Percentiles rank a stretch among this genome's conserved stretches.
Evolutionary conservation across 2,113 vertebrate species (phyloP).

Genomic region (Tauraco erythrolophus): DNA sequence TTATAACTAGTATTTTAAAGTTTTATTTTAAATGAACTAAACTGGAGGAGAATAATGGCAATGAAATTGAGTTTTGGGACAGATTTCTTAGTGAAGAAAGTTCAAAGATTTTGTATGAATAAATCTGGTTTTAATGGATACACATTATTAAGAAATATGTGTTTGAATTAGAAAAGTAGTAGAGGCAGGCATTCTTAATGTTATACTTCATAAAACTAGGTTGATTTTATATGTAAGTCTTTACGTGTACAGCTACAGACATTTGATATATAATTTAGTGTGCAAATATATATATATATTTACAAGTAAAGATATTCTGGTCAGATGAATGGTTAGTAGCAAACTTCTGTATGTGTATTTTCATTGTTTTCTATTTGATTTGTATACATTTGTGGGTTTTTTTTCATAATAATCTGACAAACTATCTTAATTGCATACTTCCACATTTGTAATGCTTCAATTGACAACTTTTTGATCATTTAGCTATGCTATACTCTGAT

Average conservation of each 20-base stretch:
- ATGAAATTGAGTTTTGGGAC: background rate
- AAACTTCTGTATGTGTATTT: background rate
- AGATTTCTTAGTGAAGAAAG: background rate
- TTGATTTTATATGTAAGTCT: background rate
- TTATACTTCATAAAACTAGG: background rate
- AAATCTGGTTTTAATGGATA: background rate
- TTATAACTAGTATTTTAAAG: background rate
- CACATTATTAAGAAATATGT: background rate
- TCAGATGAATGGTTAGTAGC: background rate
- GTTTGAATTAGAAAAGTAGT: background rate
- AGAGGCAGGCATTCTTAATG: background rate
- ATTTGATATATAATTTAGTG: background rate
- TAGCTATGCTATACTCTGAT: background rate
- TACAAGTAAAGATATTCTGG: background rate
- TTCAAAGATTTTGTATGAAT: background rate
- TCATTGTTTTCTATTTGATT: background rate
- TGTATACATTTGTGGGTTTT: fast-evolving
- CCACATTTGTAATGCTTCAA: background rate
- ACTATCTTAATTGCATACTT: background rate
- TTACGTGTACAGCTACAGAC: background rate
- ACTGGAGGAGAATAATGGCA: background rate
- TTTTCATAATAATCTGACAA: background rate
- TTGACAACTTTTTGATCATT: background rate
- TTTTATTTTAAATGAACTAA: background rate
- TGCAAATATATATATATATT: background rate